Conservation (phyloP, 2,797 vertebrate species). For the Brachyalestes nurse region DNA sequence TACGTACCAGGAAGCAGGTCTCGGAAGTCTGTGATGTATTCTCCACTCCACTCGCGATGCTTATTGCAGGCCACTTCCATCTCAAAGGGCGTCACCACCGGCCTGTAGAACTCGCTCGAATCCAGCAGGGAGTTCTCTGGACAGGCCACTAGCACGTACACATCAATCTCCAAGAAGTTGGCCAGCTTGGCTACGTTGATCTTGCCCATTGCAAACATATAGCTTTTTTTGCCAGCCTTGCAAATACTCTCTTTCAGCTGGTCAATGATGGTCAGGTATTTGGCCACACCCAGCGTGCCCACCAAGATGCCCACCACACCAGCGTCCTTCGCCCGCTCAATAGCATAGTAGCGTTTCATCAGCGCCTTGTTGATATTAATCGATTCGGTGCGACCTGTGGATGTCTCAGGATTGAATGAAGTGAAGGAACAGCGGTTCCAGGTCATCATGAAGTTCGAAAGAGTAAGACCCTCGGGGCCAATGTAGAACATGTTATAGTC, state of each 20-base stretch:
- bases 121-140: slow-evolving; percentile 90
- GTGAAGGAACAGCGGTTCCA: slow-evolving; percentile 86
- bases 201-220: slow-evolving; percentile 92
- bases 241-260: slow-evolving; percentile 83
- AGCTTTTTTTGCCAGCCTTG: slow-evolving; percentile 90
- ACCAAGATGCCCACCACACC: slow-evolving; percentile 90
- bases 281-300: slow-evolving; percentile 88
- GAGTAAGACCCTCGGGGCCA: slow-evolving; percentile 79
- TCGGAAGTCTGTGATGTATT: slow-evolving; percentile 89
- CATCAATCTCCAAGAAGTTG: slow-evolving; percentile 93
- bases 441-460: slow-evolving; percentile 90
- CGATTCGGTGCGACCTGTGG: slow-evolving; percentile 76
- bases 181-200: slow-evolving; percentile 92
- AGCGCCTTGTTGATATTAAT: slow-evolving; percentile 81
- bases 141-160: slow-evolving; percentile 93
- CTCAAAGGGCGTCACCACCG: slow-evolving; percentile 90
- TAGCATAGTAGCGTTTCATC: slow-evolving; percentile 89
- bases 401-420: slow-evolving; percentile 84
- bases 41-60: slow-evolving; percentile 85
- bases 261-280: slow-evolving; percentile 84
- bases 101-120: slow-evolving; percentile 84
- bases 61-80: slow-evolving; percentile 96
- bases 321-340: slow-evolving; percentile 92
- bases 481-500: slow-evolving; percentile 79
- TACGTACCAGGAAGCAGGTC: slow-evolving; percentile 88